Evolutionary conservation across 2,888 invertebrate genomes (phyloP).

Genomic region (Chloroclystis v-ata): DNA sequence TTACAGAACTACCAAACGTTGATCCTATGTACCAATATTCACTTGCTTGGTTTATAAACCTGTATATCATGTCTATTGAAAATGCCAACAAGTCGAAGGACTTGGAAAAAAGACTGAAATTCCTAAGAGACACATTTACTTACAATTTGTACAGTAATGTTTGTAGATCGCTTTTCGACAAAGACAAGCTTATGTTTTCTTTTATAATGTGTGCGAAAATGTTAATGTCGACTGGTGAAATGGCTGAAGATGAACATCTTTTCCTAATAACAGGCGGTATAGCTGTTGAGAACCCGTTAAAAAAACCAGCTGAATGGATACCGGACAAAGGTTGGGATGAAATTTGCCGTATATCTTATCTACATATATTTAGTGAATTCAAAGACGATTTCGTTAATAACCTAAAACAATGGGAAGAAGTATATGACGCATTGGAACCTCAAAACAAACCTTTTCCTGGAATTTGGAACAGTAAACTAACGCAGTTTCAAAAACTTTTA

Average conservation of each 20-base stretch:
- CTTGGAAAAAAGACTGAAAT: constrained; percentile 82
- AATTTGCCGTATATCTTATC: constrained; percentile 81
- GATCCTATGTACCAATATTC: constrained; percentile 95
- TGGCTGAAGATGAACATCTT: constrained; percentile 79
- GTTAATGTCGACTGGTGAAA: constrained; percentile 75
- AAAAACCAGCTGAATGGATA: constrained; percentile 85
- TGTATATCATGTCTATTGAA: constrained; percentile 87
- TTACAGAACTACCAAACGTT: constrained; percentile 89
- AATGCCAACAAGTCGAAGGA: constrained; percentile 84
- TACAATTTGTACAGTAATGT: constrained; percentile 89
- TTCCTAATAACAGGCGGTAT: constrained; percentile 89
- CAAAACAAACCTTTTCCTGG: constrained; percentile 80
- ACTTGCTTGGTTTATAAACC: constrained; percentile 89
- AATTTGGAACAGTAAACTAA: constrained; percentile 80
- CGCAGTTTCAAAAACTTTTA: constrained; percentile 84
- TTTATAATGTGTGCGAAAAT: constrained; percentile 87
- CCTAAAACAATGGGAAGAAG: constrained; percentile 78
- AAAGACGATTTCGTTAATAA: constrained; percentile 74
- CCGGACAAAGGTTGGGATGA: constrained; percentile 88
- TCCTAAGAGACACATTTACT: constrained; percentile 86
- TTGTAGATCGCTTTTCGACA: constrained; percentile 89
- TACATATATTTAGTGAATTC: constrained; percentile 75
- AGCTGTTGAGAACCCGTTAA: constrained; percentile 79
- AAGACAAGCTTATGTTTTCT: constrained; percentile 89
- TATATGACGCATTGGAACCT: constrained; percentile 83